A percentile compares a stretch with the other conserved stretches of the same genome.
Conservation (phyloP, 2,888 invertebrate genomes). For the Corythucha ciliata region DNA sequence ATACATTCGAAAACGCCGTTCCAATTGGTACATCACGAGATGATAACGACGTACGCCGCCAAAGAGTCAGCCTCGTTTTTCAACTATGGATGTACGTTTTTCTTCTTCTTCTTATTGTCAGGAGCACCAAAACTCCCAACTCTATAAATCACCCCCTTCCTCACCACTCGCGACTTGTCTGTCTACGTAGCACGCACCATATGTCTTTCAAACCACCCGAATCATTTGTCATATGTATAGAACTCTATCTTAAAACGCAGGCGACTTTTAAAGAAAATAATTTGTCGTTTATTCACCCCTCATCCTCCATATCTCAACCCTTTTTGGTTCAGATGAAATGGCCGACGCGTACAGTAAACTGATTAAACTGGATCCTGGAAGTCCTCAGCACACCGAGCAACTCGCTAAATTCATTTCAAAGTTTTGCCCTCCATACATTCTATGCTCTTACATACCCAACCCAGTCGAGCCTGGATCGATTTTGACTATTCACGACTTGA, state of each 20-base stretch:
- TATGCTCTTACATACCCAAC: slow-evolving; percentile 13
- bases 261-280: too few species aligned
- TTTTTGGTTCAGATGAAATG: too few species aligned
- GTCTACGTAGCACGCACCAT: too few species aligned
- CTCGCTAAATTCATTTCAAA: slow-evolving; percentile 15
- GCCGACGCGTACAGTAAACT: slow-evolving; percentile 8
- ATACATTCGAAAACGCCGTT: slow-evolving; percentile 18
- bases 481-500: slow-evolving; percentile 9
- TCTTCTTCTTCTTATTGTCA: not conserved
- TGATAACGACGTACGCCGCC: slow-evolving; percentile 14
- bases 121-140: too few species aligned
- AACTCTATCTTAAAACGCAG: too few species aligned
- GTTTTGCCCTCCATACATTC: slow-evolving; percentile 16
- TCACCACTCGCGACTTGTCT: too few species aligned
- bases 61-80: slow-evolving; percentile 16
- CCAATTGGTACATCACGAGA: slow-evolving; percentile 10
- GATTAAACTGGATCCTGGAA: slow-evolving; percentile 18
- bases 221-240: too few species aligned
- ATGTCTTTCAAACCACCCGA: too few species aligned
- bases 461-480: slow-evolving; percentile 14
- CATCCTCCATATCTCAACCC: too few species aligned
- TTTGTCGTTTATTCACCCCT: too few species aligned
- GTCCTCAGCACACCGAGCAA: slow-evolving; percentile 11
- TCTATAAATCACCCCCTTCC: not conserved
- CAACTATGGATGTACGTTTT: slow-evolving; percentile 2